Evolutionary conservation across 2,888 invertebrate genomes (phyloP).

Genomic region (Apantesis nais): DNA sequence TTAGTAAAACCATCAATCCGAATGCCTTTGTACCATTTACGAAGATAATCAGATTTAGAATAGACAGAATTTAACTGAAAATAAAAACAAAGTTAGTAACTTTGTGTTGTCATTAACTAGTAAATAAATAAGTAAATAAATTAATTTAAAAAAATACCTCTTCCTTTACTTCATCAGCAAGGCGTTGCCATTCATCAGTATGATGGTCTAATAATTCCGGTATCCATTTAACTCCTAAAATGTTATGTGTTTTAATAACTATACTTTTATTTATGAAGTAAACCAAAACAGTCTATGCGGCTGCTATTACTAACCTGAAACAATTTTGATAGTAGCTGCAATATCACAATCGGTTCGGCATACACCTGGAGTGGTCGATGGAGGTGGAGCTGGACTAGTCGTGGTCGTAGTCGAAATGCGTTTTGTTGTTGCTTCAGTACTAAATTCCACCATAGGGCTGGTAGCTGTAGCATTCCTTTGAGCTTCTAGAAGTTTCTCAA

Average conservation of each 20-base stretch:
- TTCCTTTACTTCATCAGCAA: slow-evolving; percentile 92
- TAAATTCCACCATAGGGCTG: slow-evolving; percentile 76
- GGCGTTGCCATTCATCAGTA: slow-evolving; percentile 93
- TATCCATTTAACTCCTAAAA: slow-evolving; percentile 90
- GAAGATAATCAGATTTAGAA: slow-evolving; percentile 89
- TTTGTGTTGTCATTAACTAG: neutral
- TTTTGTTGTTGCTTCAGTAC: slow-evolving; percentile 80
- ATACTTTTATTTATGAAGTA: neutral
- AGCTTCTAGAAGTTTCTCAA: slow-evolving; percentile 91
- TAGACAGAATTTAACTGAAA: slow-evolving; percentile 94
- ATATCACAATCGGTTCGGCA: slow-evolving; percentile 93
- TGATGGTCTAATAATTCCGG: slow-evolving; percentile 94
- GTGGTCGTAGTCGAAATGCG: slow-evolving; percentile 86
- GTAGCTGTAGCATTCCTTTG: slow-evolving; percentile 87
- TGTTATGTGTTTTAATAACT: neutral
- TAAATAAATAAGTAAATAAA: neutral
- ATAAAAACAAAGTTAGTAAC: slow-evolving; percentile 12
- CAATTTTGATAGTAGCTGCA: slow-evolving; percentile 93
- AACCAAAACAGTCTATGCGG: neutral
- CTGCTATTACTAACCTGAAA: slow-evolving; percentile 83
- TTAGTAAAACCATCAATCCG: slow-evolving; percentile 95
- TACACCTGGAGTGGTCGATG: slow-evolving; percentile 92
- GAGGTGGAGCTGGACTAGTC: slow-evolving; percentile 89
- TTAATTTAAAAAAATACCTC: slow-evolving; percentile 88
- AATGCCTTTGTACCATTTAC: slow-evolving; percentile 93